Percentiles rank a stretch among this genome's conserved stretches.
phyloP scores from a whole-genome alignment of 2,888 invertebrate species.

The Tuberolachnus salignus region DNA sequence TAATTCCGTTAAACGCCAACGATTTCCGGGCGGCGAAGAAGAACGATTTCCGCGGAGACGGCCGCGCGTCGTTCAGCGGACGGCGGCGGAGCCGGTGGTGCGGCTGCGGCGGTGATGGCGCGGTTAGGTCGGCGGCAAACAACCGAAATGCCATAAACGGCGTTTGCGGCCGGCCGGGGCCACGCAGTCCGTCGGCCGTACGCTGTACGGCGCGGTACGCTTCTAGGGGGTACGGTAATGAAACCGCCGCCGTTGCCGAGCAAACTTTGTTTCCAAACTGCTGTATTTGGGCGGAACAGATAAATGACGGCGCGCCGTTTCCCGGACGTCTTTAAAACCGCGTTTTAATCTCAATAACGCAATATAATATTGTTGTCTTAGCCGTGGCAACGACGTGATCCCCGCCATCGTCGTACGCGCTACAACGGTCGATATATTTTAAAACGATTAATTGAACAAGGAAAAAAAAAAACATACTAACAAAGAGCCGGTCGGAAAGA shows the following conservation, averaged over 20 bases:
- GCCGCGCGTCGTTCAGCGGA: not conserved
- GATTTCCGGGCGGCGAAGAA: slow-evolving; percentile 13
- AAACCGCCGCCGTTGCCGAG: slow-evolving; percentile 23
- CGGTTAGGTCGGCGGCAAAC: slow-evolving; percentile 22
- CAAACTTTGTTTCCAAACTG: slow-evolving; percentile 22
- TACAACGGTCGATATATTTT: no score
- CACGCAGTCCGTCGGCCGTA: slow-evolving; percentile 27
- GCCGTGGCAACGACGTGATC: no score
- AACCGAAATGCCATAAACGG: slow-evolving; percentile 39
- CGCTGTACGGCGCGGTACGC: not conserved
- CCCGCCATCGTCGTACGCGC: no score
- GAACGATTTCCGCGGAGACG: not conserved
- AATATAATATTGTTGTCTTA: not conserved
- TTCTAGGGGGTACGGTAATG: slow-evolving; percentile 40
- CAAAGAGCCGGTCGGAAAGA: no score
- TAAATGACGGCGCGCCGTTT: slow-evolving; percentile 26
- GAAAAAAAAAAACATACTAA: no score
- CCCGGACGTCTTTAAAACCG: slow-evolving; percentile 22
- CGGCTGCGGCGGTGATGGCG: not conserved
- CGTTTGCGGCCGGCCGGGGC: slow-evolving; percentile 20
- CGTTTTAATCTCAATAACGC: not conserved
- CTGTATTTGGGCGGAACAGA: slow-evolving; percentile 16
- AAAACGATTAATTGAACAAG: no score
- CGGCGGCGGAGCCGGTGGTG: not conserved
- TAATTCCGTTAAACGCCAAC: slow-evolving; percentile 19